These are phyloP conservation scores for Rambutsinella grinnellia DNA, from an alignment of 2,888 invertebrate genomes.

Conservation along the genomic window DNA sequence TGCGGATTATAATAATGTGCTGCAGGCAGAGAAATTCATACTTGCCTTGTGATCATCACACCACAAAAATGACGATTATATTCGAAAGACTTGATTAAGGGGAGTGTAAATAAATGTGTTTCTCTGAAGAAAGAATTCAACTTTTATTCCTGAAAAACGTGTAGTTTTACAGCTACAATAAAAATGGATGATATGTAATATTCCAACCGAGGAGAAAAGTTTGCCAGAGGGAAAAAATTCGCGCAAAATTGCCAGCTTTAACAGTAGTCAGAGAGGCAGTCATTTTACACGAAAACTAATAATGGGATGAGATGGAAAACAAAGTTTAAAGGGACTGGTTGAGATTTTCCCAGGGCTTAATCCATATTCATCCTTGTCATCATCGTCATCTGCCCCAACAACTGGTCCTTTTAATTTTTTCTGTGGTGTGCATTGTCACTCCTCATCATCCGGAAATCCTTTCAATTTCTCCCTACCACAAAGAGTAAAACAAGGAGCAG, in stretches of 20 bases:
- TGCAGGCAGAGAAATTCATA: not conserved
- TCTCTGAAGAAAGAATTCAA: not conserved
- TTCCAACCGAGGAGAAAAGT: not conserved
- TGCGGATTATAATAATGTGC: not conserved
- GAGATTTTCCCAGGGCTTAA: too few relatives aligned
- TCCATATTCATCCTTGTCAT: not conserved
- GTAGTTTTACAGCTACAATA: not conserved
- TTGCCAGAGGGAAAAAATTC: not conserved
- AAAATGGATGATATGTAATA: not conserved
- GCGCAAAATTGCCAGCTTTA: not conserved
- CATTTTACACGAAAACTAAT: too few relatives aligned
- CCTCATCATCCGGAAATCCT: constrained; percentile 24
- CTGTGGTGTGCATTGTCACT: constrained; percentile 14
- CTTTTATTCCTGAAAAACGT: not conserved
- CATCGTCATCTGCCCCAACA: constrained; percentile 1
- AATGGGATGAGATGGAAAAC: too few relatives aligned
- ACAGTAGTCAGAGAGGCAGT: not conserved
- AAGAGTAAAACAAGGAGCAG: not conserved
- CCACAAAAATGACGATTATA: not conserved
- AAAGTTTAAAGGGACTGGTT: too few relatives aligned
- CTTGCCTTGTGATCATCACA: too few relatives aligned
- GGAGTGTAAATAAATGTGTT: not conserved
- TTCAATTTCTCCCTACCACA: constrained; percentile 7
- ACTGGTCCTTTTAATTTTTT: constrained; percentile 1
- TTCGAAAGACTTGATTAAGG: not conserved